Conservation (phyloP, 2,888 invertebrate species). For the Chydorus sphaericus region DNA sequence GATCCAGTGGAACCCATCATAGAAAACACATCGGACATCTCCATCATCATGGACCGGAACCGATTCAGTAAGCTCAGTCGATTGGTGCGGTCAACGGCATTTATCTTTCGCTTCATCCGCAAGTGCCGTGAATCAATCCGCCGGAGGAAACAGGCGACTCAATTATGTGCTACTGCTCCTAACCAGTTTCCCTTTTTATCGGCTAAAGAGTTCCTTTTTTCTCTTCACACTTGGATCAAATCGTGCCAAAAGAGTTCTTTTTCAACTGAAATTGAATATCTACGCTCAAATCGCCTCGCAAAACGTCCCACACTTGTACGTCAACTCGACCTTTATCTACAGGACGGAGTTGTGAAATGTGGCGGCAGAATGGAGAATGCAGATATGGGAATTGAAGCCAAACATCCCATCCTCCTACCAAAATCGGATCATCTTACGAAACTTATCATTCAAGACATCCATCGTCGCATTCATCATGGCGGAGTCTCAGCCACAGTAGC, state of each 20-base stretch:
- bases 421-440: conserved; percentile 1
- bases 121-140: no score
- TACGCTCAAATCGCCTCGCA: not conserved
- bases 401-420: not conserved
- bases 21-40: no score
- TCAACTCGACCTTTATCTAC: conserved; percentile 3
- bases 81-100: not conserved
- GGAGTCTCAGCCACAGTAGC: not conserved
- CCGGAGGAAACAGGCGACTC: no score
- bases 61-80: conserved; percentile 1
- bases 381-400: not conserved
- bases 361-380: conserved; percentile 1
- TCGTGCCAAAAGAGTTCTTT: not conserved
- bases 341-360: not conserved
- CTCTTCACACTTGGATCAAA: not conserved
- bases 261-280: not conserved
- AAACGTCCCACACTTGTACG: not conserved
- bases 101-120: not conserved
- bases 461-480: not conserved
- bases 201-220: no score
- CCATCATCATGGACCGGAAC: not conserved
- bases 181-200: no score
- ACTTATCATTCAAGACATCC: not conserved
- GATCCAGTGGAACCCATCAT: no score
- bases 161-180: no score